Base-by-base conservation (phyloP, 2,888 invertebrate species). In the Emmelina monodactyla region DNA sequence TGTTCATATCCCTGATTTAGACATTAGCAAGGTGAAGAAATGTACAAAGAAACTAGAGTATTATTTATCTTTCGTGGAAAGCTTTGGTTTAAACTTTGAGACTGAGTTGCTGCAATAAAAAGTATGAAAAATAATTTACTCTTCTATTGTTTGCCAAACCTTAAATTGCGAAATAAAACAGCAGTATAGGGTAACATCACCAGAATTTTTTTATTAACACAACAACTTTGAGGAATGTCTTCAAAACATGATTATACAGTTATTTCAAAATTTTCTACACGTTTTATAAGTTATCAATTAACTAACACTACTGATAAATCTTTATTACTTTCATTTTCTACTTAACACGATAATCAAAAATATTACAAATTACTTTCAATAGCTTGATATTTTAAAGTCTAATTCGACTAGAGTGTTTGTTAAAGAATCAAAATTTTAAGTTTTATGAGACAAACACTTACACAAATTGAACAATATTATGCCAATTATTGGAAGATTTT, bases 1-100 rank as follows among this genome's bases (percentile, higher is more conserved):
- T 22, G 71, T 80, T 10, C 61, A 82, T 41, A 58, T 78, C 31
- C 72, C 82, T 32, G 55, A 65, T n/a, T 53, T 87, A 44, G 72
- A 83, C 38, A 58, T 75, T 32, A 72, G 67, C 31, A 83, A 82
- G 58, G 50, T 88, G 5, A 82, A 81, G 44, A 72, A 79, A 37
- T 66, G 81, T 44, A 53, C 83, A 0, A 89, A 86, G 53, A 91
- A 90, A 70, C 52, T 91, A 1, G 87, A 89, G 54, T 91, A 85
- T 66, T 87, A 87, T 63, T 62, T 91, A 39, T 85, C 88, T 0
- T 91, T 80, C 78, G 61, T 85, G 19, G 83, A 84, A 38, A 63
- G 59, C 47, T 62, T 54, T 53, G 53, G 62, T 5, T 28, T 37
- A 33, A 32, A 40, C 6, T 40, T 32, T n/a, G 36, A 32, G 25